Conservation (phyloP, 2,888 invertebrate species). For the Ophonus ardosiacus region DNA sequence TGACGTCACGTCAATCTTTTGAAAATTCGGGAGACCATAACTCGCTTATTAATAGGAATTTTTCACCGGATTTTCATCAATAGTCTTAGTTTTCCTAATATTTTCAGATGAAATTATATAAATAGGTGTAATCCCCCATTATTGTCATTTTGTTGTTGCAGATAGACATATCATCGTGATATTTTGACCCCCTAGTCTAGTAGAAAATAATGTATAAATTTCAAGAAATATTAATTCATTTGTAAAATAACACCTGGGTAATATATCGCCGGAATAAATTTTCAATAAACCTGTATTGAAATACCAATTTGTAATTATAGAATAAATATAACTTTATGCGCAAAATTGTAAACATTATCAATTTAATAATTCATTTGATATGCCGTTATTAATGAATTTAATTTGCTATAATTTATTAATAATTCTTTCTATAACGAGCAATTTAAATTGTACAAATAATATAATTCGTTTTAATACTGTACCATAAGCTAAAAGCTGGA, state of each 20-base stretch:
- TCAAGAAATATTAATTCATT: neutral
- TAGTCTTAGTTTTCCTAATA: no score
- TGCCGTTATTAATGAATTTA: neutral
- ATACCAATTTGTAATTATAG: neutral
- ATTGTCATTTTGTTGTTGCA: no score
- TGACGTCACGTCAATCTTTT: no score
- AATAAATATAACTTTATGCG: neutral
- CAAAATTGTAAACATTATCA: neutral
- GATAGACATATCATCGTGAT: no score
- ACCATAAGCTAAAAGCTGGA: neutral
- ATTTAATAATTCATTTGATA: neutral
- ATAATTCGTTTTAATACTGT: neutral
- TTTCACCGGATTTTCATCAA: no score
- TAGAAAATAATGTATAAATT: neutral
- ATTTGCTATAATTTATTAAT: slow-evolving; percentile 13
- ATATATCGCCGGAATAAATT: neutral
- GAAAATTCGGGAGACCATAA: no score
- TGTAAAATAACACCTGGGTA: neutral
- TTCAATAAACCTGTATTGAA: neutral
- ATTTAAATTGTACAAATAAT: slow-evolving; percentile 9
- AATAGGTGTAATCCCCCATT: no score
- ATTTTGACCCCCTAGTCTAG: no score
- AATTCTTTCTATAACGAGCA: neutral
- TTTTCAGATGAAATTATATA: no score
- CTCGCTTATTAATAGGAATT: no score